Base-by-base conservation (phyloP, 2,797 vertebrate genomes). In the Eidolon dupreanum region DNA sequence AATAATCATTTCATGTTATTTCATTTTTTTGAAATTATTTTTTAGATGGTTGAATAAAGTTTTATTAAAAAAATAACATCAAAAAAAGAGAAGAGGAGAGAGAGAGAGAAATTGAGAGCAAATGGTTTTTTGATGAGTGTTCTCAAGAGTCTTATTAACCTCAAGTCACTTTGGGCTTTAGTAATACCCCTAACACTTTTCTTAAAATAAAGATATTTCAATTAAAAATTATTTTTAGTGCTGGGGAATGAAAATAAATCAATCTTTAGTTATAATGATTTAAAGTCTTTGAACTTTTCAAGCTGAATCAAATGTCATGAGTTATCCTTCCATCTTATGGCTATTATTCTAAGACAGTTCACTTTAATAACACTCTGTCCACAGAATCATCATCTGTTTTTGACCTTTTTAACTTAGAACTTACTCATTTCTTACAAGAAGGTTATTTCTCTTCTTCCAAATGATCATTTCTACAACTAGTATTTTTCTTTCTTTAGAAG, bases 221-320 rank as follows among this genome's bases (percentile, higher is more conserved):
- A 38, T 90, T 85, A 73, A 91, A 91, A 94, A 84, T 77, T 81
- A 73, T 43, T 79, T 95, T 88, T 49, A 92, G 55, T 70, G 75
- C 66, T 87, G 73, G 3, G 1, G 70, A 24, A 95, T 49, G 89
- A 92, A 94, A 81, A 70, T 90, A 94, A 83, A 68, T 77, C 41
- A 83, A 84, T 97, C 24, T 36, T 96, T 88, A 65, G 16, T 4
- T 93, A 82, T 63, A 81, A 87, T 74, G 2, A 61, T 86, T 85
- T 95, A 95, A 20, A 96, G 94, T 88, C 82, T 89, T 91, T 90
- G 51, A 95, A 92, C 85, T 95, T 96, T 55, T 93, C 95, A 81
- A 95, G 75, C 46, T 36, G 71, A 93, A 84, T 88, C 65, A 93
- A 97, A 96, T 92, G 97, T 81, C 95, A 85, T 4, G 71, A 95